Conservation (phyloP, 2,888 invertebrate species). For the Belgica antarctica region DNA sequence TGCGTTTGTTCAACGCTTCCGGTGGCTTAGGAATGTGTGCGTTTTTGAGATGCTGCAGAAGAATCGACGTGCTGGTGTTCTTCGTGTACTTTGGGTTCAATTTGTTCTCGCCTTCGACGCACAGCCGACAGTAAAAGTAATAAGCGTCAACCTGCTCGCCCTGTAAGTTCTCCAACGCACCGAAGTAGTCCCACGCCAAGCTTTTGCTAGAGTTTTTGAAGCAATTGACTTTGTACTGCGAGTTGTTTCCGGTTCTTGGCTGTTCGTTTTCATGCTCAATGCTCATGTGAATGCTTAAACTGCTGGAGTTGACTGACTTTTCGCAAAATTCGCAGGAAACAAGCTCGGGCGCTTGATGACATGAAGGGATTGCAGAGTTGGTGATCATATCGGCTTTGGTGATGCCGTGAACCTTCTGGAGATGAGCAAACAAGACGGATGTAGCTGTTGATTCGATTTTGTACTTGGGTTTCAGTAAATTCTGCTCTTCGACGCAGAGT, state of each 20-base stretch:
- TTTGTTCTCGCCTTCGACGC: conserved; percentile 15
- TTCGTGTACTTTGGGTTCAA: conserved; percentile 10
- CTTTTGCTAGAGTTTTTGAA: conserved; percentile 19
- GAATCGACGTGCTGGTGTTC: conserved; percentile 14
- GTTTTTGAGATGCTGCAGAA: conserved; percentile 1
- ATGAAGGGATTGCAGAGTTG: neutral
- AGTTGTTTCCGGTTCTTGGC: neutral
- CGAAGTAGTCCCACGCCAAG: conserved; percentile 7
- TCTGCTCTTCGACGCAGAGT: neutral
- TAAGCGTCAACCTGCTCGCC: neutral
- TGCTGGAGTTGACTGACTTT: neutral
- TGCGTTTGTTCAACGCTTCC: neutral
- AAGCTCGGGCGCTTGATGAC: neutral
- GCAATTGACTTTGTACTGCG: neutral
- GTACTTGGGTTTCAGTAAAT: neutral
- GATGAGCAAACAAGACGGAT: neutral
- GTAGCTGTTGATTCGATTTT: neutral
- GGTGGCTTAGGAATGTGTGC: neutral
- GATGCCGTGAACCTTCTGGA: neutral
- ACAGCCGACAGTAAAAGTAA: conserved; percentile 15
- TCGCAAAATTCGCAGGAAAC: neutral
- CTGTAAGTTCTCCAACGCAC: neutral
- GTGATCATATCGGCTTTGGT: neutral
- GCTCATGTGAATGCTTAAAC: neutral
- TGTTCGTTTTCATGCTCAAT: neutral